phyloP scores from a whole-genome alignment of 2,797 vertebrate species.

The Delichon dasypus region DNA sequence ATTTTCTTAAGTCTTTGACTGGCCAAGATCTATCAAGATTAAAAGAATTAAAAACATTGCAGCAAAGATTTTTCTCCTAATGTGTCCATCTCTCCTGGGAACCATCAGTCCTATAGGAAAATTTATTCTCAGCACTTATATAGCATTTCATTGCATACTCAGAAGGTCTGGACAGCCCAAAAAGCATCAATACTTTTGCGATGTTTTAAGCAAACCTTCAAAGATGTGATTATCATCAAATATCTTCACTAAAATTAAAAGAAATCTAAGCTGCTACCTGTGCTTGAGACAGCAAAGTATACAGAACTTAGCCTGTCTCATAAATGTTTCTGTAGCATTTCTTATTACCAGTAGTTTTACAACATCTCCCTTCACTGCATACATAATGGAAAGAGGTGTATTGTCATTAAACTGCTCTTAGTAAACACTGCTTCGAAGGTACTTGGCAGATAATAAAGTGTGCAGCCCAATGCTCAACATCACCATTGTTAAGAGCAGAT shows the following conservation, averaged over 20 bases:
- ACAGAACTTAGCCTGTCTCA: neutral
- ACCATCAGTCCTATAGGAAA: neutral
- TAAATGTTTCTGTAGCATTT: slow-evolving; percentile 53
- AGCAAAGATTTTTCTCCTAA: neutral
- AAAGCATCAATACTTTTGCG: neutral
- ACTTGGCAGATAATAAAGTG: slow-evolving; percentile 4
- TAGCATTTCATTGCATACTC: neutral
- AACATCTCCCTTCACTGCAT: slow-evolving; percentile 48
- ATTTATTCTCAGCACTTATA: neutral
- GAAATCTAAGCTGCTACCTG: neutral
- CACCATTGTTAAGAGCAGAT: neutral
- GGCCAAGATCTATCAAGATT: neutral
- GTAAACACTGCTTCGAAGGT: slow-evolving; percentile 52
- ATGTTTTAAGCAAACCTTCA: neutral
- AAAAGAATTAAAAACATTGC: neutral
- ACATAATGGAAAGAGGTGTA: slow-evolving; percentile 61
- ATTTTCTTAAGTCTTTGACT: neutral
- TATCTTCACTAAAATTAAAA: neutral
- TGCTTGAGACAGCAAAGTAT: neutral
- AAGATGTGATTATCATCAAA: neutral
- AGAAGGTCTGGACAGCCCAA: neutral
- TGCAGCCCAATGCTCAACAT: neutral
- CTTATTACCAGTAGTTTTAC: slow-evolving; percentile 66
- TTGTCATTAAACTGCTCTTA: slow-evolving; percentile 60
- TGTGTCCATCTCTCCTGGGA: neutral